Conservation (phyloP, 2,888 invertebrate genomes). For the Rhagonycha lutea region DNA sequence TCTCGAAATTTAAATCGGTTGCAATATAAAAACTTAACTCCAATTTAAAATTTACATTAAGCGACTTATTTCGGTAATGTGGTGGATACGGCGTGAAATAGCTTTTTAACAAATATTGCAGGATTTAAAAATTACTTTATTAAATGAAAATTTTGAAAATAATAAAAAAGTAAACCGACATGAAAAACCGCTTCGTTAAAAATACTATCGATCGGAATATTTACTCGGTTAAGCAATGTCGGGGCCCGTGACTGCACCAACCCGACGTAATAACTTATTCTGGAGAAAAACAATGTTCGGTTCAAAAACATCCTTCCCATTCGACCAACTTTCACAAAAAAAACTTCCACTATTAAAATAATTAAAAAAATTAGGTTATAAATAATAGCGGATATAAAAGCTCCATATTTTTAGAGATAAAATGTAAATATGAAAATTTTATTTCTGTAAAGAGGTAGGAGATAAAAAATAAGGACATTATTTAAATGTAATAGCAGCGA, state of each 20-base stretch:
- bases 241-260: neutral
- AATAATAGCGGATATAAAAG: neutral
- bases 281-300: conserved; percentile 1
- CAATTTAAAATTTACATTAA: neutral
- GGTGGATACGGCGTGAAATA: neutral
- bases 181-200: neutral
- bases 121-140: neutral
- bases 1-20: neutral
- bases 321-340: neutral
- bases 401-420: neutral
- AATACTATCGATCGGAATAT: neutral
- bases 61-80: neutral
- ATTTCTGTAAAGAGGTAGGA: neutral
- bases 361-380: neutral
- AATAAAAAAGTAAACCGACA: neutral
- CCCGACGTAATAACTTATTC: neutral
- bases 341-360: neutral
- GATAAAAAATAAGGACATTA: neutral
- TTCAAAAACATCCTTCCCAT: neutral
- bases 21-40: neutral
- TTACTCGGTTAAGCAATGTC: conserved; percentile 1
- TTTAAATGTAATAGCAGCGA: neutral
- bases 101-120: neutral
- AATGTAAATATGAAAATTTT: neutral
- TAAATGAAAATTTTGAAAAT: neutral